Evolutionary conservation across 2,888 invertebrate species (phyloP).

Genomic region (Drosophila multiciliata): DNA sequence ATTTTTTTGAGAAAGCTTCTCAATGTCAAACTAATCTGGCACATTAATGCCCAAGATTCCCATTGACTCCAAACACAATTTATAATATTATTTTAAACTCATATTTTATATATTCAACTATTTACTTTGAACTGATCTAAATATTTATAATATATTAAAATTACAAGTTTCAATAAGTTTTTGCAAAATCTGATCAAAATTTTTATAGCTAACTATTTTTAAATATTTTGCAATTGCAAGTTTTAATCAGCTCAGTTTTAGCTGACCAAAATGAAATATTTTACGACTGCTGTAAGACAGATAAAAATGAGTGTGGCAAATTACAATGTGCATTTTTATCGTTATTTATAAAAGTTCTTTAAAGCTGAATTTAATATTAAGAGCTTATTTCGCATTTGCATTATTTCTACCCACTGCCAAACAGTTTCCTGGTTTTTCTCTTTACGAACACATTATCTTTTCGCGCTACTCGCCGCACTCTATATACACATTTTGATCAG

Average conservation of each 20-base stretch:
- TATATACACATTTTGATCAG: slow-evolving; percentile 18
- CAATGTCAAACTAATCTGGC: not conserved
- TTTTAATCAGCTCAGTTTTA: not conserved
- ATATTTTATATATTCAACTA: not conserved
- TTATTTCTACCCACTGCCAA: not conserved
- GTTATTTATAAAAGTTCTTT: not conserved
- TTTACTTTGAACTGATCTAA: not conserved
- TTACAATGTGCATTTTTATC: not conserved
- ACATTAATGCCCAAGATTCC: not conserved
- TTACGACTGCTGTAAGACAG: not conserved
- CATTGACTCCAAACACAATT: not conserved
- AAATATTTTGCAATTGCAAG: not conserved
- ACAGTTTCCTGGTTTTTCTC: not conserved
- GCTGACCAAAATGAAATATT: not conserved
- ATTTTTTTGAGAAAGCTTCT: not conserved
- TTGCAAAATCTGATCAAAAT: not conserved
- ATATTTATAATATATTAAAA: not conserved
- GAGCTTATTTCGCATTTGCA: slow-evolving; percentile 1
- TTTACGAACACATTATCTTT: slow-evolving; percentile 6
- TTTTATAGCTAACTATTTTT: not conserved
- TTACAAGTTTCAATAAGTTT: not conserved
- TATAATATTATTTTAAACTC: not conserved
- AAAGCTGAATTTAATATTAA: slow-evolving; percentile 2
- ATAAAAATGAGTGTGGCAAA: not conserved
- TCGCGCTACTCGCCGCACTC: not conserved